Evolutionary conservation across 2,797 vertebrate species (phyloP).

Genomic region (Thunnus albacares): DNA sequence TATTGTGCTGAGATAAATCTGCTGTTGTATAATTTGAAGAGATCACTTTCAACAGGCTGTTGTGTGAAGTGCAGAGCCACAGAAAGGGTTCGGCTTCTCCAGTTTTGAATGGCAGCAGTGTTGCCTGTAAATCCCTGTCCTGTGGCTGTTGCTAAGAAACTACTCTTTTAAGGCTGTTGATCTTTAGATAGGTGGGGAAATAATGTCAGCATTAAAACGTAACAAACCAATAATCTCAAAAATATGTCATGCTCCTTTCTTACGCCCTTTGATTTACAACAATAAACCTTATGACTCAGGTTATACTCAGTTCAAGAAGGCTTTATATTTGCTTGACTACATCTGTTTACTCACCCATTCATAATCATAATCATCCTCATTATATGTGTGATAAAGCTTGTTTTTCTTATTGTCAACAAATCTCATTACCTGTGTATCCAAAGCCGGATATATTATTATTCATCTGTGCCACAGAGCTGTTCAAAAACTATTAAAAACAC

Average conservation of each 20-base stretch:
- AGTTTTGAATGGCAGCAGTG: slow-evolving; percentile 49
- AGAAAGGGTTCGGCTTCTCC: slow-evolving; percentile 47
- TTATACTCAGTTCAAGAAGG: background rate
- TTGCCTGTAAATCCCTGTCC: slow-evolving; percentile 41
- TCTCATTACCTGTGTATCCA: background rate
- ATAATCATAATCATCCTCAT: background rate
- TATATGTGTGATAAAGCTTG: too few species aligned
- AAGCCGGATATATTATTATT: background rate
- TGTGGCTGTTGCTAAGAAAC: slow-evolving; percentile 68
- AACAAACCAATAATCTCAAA: slow-evolving; percentile 34
- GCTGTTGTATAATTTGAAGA: slow-evolving; percentile 60
- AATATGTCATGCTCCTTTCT: background rate
- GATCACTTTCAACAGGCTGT: slow-evolving; percentile 60
- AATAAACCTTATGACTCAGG: background rate
- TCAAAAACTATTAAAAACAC: too few species aligned
- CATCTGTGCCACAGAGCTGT: too few species aligned
- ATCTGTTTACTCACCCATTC: background rate
- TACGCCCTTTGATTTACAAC: slow-evolving; percentile 11
- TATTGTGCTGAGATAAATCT: slow-evolving; percentile 60
- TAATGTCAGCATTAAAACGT: slow-evolving; percentile 31
- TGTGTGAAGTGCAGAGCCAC: slow-evolving; percentile 55
- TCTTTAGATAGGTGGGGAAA: slow-evolving; percentile 43
- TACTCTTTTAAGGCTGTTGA: slow-evolving; percentile 48
- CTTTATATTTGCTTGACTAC: background rate
- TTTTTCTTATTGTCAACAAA: background rate